Evolutionary conservation across 2,113 vertebrate species (phyloP), one percentile per base, ranked within the genome.

Genomic region (Pholis gunnellus): DNA sequence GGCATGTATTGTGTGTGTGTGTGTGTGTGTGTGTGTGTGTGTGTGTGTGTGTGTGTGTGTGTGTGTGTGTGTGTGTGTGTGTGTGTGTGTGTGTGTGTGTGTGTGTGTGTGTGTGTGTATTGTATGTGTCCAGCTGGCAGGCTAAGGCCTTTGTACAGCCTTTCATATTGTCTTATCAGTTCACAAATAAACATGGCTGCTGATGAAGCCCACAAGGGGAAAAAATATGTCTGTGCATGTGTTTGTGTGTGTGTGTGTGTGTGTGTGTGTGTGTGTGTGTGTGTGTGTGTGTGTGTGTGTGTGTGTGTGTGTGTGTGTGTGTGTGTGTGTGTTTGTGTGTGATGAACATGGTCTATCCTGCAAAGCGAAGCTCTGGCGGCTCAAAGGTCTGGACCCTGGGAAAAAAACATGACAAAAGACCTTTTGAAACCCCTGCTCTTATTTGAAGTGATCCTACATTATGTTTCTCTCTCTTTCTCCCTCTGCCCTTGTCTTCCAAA

Each of bases 141-240:
- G 84, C 85, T 80, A 68, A 87, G 79, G 79, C 87, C 87, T 92
- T 91, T 90, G 79, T 88, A 78, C 82, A 90, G 87, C 80, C 87
- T 87, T 90, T 92, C 88, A 93, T 91, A 89, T 89, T 91, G 86
- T 90, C 88, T 93, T 86, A 89, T 89, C 85, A 83, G 79, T 91
- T 92, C 84, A 89, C 88, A 94, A 90, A 92, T 89, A 92, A 92
- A 92, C 89, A 92, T 88, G 83, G 83, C 79, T 60, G 68, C 67
- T 56, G 80, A 91, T 79, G 84, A 79, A 79, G 83, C 75, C 86
- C 79, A 69, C 72, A 74, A 83, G 83, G 83, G 89, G 89, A 84
- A 84, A 88, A 86, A 74, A 46, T 27, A 34, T 22, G 59, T 48
- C 29, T 86, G 67, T 36, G 44, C 20, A 54, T 54, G 20, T 54